Base-by-base conservation (phyloP, 2,113 vertebrate genomes). In the Ibidorhyncha struthersii region DNA sequence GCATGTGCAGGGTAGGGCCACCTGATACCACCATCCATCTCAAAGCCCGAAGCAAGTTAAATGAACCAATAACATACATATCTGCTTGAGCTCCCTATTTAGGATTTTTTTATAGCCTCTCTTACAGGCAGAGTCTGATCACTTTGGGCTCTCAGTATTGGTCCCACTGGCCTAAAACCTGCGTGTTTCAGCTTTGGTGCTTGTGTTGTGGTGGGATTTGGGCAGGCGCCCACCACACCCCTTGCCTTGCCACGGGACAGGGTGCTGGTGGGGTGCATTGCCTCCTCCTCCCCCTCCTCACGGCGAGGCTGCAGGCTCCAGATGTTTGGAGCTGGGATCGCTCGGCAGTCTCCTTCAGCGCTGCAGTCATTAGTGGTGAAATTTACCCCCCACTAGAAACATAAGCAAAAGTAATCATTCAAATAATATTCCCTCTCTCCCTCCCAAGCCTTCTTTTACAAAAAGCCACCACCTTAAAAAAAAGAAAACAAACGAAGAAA, bases 231-330 rank as follows among this genome's bases (percentile, higher is more conserved):
- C 30, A 8, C 6, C 9, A 14, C 25, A 38, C 5, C 27, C 70
- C 43, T 69, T 7, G 0, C 47, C 66, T 32, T 71, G 23, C 79
- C 9, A 1, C 6, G 25, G 66, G 29, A 41, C 0, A 0, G 21
- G 58, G 9, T 19, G 32, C 14, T 76, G 62, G 6, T 19, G 89
- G 34, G 49, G 6, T 8, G 15, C 22, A 7, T 26, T 49, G 30
- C 36, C 7, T 36, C 50, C 59, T 62, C 41, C 45, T 49, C 55
- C 52, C 74, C 53, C 62, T 81, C 40, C 81, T 66, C 14, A 0
- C 0, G 5, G 30, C 4, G 6, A 41, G 15, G 59, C 63, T 47
- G 23, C 23, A 78, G 50, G 49, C 12, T 77, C 29, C 59, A 85
- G 55, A 16, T 58, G 55, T 55, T 82, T 11, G 12, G 41, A 58